Evolutionary conservation across 2,888 invertebrate genomes (phyloP).

Genomic region (Troglohyphantes excavatus): DNA sequence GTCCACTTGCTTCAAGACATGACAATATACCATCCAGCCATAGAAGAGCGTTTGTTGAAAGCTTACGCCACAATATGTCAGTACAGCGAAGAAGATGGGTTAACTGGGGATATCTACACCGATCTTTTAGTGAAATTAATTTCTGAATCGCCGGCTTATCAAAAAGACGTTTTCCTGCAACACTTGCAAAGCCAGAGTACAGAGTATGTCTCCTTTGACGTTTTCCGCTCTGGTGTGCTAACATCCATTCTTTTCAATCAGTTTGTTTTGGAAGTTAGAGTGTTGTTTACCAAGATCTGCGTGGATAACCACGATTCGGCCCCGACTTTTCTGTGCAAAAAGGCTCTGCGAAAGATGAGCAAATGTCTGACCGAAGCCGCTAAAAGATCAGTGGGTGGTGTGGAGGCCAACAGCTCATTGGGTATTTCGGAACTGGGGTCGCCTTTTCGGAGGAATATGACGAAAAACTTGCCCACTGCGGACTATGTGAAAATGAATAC

Average conservation of each 20-base stretch:
- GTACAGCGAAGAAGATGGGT: constrained; percentile 77
- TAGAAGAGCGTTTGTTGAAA: constrained; percentile 70
- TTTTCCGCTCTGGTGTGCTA: constrained; percentile 77
- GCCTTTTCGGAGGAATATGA: constrained; percentile 32
- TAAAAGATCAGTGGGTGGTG: constrained; percentile 29
- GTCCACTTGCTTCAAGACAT: constrained; percentile 72
- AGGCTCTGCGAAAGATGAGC: constrained; percentile 61
- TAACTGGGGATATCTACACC: constrained; percentile 79
- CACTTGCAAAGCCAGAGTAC: constrained; percentile 78
- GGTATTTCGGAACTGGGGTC: constrained; percentile 58
- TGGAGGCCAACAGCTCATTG: constrained; percentile 14
- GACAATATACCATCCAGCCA: constrained; percentile 74
- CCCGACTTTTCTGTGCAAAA: constrained; percentile 60
- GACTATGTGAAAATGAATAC: constrained; percentile 63
- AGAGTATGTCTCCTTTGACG: constrained; percentile 78
- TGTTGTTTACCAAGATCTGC: constrained; percentile 70
- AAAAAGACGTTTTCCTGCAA: constrained; percentile 73
- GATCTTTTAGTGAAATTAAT: constrained; percentile 78
- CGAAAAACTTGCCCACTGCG: constrained; percentile 42
- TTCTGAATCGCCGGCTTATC: constrained; percentile 62
- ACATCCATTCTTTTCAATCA: constrained; percentile 77
- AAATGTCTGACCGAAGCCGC: constrained; percentile 61
- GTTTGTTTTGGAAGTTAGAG: constrained; percentile 65
- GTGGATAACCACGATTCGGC: constrained; percentile 66
- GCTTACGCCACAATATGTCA: constrained; percentile 78